Evolutionary conservation across 2,797 vertebrate genomes (phyloP), one percentile per base, ranked within the genome.

Genomic region (Ctenopoma kingsleyae): DNA sequence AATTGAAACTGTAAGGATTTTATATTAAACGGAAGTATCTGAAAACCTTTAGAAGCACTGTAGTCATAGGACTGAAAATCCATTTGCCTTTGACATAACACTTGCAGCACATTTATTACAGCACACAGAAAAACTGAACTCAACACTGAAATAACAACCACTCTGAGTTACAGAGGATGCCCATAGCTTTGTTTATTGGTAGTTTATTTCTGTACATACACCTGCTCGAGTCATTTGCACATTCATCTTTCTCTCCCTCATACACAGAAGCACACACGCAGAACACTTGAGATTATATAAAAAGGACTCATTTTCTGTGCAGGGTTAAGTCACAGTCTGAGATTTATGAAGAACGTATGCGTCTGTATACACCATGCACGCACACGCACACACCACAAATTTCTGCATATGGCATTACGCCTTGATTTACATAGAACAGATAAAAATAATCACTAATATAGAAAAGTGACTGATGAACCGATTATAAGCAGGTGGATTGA

Each of bases 191-290:
- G 56, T 92, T 89, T 90, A 91, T 87, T 89, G 76, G 71, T 92
- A 84, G 81, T 91, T 92, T 88, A 87, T 91, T 87, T 87, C 87
- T 91, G 85, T 91, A 92, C 91, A 92, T 85, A 87, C 82, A 87
- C 82, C 73, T 91, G 85, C 78, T 80, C 78, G 73, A 83, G 78
- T 89, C 82, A 88, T 81, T 89, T 86, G 66, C 86, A 87, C 76
- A 88, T 74, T 68, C 71, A 76, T 82, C 35, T 70, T 64, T 74
- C 61, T 76, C 55, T 69, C 81, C 10, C 59, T 32, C 56, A 15
- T 17, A 50, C 71, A 52, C 71, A 59, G 52, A 48, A 12, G 32
- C 71, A 36, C 71, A 67, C 54, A 54, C 71, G 69, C 69, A 65
- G n/a, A 69, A 67, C 77, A 82, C 67, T 35, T 67, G 50, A 56